Conservation (phyloP, 2,888 invertebrate genomes). For the Mystacides longicornis region DNA sequence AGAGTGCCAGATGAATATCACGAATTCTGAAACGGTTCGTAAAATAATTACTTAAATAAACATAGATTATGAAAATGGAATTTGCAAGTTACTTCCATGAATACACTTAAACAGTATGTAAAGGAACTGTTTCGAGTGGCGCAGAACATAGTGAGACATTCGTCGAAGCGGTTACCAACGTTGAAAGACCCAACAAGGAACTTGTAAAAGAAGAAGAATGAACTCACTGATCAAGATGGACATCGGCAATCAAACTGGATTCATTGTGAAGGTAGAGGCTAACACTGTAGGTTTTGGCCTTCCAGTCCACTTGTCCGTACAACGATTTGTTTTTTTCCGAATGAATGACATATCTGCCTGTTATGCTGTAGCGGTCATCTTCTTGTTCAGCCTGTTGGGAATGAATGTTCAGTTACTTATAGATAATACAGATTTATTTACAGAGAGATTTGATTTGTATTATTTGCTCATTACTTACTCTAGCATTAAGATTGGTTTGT, state of each 20-base stretch:
- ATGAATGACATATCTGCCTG: conserved; percentile 54
- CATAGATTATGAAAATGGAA: no score
- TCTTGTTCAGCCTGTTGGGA: conserved; percentile 58
- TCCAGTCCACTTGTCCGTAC: conserved; percentile 59
- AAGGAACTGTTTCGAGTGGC: no score
- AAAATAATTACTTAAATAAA: not conserved
- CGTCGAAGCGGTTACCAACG: no score
- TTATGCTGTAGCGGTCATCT: conserved; percentile 58
- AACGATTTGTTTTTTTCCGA: conserved; percentile 55
- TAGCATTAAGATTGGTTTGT: conserved; percentile 59
- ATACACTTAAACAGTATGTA: no score
- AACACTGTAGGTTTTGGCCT: conserved; percentile 60
- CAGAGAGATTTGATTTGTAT: no score
- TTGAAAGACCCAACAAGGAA: no score
- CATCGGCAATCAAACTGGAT: conserved; percentile 58
- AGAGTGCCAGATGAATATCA: conserved; percentile 63
- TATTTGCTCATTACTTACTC: conserved; percentile 45
- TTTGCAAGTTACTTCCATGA: no score
- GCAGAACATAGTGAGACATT: no score
- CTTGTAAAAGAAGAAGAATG: no score
- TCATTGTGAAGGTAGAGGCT: conserved; percentile 58
- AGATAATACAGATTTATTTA: no score
- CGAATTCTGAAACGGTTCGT: conserved; percentile 47
- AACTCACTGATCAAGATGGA: conserved; percentile 74
- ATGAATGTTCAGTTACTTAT: no score